Conservation (phyloP, 2,113 vertebrate species). For the Piaya cayana region DNA sequence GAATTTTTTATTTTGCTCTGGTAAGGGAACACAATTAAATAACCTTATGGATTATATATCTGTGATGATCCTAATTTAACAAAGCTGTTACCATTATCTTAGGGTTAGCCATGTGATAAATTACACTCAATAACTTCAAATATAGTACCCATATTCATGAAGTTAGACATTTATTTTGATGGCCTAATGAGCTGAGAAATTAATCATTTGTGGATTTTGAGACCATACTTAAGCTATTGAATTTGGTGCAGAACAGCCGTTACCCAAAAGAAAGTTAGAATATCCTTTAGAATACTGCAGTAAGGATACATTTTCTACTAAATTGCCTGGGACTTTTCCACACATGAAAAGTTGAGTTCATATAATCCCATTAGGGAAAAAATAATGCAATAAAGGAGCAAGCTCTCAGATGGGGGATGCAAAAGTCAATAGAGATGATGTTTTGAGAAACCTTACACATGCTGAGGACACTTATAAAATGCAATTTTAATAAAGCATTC, state of each 20-base stretch:
- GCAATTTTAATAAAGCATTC: constrained; percentile 17
- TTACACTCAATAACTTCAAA: neutral
- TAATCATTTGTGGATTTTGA: neutral
- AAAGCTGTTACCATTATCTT: neutral
- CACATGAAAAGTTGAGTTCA: constrained; percentile 15
- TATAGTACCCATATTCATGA: neutral
- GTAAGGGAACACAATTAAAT: neutral
- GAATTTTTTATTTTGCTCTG: neutral
- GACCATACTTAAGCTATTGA: neutral
- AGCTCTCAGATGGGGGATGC: neutral
- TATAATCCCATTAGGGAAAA: constrained; percentile 18
- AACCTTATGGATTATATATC: neutral
- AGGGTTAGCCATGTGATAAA: neutral
- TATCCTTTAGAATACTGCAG: neutral
- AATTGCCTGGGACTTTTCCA: neutral
- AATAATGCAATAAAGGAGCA: constrained; percentile 39
- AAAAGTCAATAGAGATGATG: constrained; percentile 32
- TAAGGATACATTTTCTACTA: neutral
- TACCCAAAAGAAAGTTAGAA: neutral
- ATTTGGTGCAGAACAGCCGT: neutral
- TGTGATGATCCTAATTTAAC: neutral
- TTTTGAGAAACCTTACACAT: constrained; percentile 42
- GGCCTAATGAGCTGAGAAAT: neutral
- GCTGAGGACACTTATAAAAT: neutral
- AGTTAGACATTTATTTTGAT: neutral